Base-by-base conservation (phyloP, 2,797 vertebrate genomes). In the Crax fasciolata region DNA sequence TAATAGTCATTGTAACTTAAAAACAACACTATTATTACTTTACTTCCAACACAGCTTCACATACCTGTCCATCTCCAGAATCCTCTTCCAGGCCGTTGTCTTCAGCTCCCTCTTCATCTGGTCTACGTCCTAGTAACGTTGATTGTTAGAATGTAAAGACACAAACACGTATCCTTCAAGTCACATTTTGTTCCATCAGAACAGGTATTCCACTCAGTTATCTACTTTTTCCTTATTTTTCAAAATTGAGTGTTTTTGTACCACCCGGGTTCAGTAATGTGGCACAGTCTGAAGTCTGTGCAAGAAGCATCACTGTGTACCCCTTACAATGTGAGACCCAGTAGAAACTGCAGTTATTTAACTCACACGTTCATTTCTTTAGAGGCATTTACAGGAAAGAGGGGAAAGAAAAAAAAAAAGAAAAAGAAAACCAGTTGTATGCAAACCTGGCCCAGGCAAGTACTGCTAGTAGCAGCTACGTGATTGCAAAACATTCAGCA, bases 41-140 rank as follows among this genome's bases (percentile, higher is more conserved):
- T 1, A 1, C 32, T 63, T 76, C 76, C 43, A 28, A 41, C 3
- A 5, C 21, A 32, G 62, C 2, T n/a, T 15, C 70, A n/a, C 54
- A 5, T 98, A 99, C 99, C 97, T 99, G 98, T 9, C 98, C 98
- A 18, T 99, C 99, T 66, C 93, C 98, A 2, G 98, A 99, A 91
- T 99, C 99, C 52, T 99, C 99, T 74, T 99, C 99, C 23, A 99
- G 82, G 32, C 98, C 98, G 10, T 97, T 97, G 75, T 99, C 99
- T 76, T 99, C 99, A 17, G 94, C 81, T 89, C 98, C 99, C 39
- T 99, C 99, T 28, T 98, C 98, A 5, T 99, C 99, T 66, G 92
- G 92, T 86, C 96, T 98, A 62, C 98, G 97, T 61, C 99, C 99
- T 99, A 84, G 30, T 58, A 76, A 96, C 17, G 97, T 76, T 24